These are phyloP conservation scores for Nycticryphes semicollaris DNA, from an alignment of 2,113 vertebrate genomes.

Conservation along the genomic window DNA sequence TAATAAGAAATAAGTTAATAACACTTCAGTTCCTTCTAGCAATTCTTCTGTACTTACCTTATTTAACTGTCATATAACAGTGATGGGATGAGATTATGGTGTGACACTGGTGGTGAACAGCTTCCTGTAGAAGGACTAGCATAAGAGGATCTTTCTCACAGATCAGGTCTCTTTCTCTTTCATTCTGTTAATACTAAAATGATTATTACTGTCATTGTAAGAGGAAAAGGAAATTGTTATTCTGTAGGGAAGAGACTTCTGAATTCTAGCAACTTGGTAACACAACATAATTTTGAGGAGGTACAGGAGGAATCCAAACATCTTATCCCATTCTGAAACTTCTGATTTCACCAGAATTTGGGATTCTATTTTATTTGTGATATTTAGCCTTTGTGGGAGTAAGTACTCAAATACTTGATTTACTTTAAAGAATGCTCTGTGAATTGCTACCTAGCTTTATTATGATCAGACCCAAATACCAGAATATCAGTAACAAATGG, in stretches of 20 bases:
- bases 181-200: slow-evolving; percentile 3
- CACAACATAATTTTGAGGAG: not conserved
- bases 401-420: not conserved
- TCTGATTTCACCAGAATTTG: not conserved
- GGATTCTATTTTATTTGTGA: not conserved
- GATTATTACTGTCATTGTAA: not conserved
- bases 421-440: not conserved
- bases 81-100: slow-evolving; percentile 1
- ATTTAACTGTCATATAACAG: not conserved
- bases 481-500: not conserved
- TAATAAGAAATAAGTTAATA: slow-evolving; percentile 41
- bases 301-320: not conserved
- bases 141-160: not conserved
- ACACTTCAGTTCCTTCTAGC: not conserved
- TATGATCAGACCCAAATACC: not conserved
- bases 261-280: not conserved
- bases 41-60: not conserved
- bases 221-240: not conserved
- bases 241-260: not conserved
- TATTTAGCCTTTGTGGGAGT: not conserved
- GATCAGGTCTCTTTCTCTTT: not conserved
- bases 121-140: not conserved
- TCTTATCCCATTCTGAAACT: not conserved
- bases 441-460: not conserved
- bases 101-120: not conserved